Conservation (phyloP, 1,140 invertebrate genomes). For the Aethina tumida region DNA sequence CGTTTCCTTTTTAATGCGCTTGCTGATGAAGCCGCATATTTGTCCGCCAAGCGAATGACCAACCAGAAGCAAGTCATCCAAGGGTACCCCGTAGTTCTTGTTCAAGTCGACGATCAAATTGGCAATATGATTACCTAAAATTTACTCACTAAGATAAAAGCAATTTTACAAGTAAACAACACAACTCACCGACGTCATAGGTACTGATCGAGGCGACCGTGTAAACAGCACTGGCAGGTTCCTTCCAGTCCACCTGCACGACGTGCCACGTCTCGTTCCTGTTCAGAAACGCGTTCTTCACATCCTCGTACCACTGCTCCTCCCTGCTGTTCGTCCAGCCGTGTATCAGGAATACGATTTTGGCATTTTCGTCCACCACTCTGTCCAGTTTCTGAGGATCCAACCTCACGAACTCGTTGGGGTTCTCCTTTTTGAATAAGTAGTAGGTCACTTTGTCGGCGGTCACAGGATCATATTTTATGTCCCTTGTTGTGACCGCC, state of each 20-base stretch:
- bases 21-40: conserved; percentile 64
- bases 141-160: conserved; percentile 1
- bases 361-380: conserved; percentile 11
- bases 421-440: conserved; percentile 17
- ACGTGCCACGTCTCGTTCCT: conserved; percentile 46
- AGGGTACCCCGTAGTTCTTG: conserved; percentile 19
- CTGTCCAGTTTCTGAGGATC: conserved; percentile 14
- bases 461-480: conserved; percentile 15
- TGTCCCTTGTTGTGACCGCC: conserved; percentile 16
- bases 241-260: conserved; percentile 54
- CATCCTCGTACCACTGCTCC: conserved; percentile 33
- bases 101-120: conserved; percentile 33
- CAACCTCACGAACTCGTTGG: conserved; percentile 11
- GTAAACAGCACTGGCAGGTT: conserved; percentile 40
- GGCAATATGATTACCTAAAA: conserved; percentile 25
- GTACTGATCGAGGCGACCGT: conserved; percentile 27
- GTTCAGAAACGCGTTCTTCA: conserved; percentile 42
- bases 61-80: conserved; percentile 56
- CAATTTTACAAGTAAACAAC: background rate
- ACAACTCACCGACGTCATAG: conserved; percentile 31
- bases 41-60: conserved; percentile 81
- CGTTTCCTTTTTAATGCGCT: conserved; percentile 36
- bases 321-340: conserved; percentile 41
- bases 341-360: conserved; percentile 39
- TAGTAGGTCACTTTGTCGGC: conserved; percentile 17